Base-by-base conservation (phyloP, 1,140 invertebrate species). In the Platorchestia sp. region DNA sequence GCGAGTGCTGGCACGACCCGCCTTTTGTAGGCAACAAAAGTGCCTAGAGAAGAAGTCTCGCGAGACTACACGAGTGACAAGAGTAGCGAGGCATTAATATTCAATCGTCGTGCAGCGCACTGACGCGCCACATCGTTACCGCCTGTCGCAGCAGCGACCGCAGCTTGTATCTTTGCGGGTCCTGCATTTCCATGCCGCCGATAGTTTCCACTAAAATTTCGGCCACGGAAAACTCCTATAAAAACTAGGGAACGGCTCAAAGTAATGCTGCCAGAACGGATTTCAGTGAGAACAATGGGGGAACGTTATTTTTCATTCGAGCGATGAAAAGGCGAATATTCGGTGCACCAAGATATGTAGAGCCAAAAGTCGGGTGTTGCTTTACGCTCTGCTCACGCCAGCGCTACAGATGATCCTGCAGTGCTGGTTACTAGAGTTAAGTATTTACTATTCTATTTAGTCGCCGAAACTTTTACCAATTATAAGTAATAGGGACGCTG, bases 81-180 rank as follows among this genome's bases (percentile, higher is more conserved):
- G 91, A 93, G 91, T 93, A 47, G 91, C 91, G 91, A 93, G 91
- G 91, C 91, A 93, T 93, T 93, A 93, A 93, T 93, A 93, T 93
- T 93, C 91, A 93, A 93, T 93, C 91, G 91, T 44, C 91, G 91
- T 93, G 45, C 91, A 27, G 91, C 91, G 91, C 91, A 93, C 43
- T 41, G 45, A 93, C 91, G 91, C 91, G 45, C 41, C 91, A 93
- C 91, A 93, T 93, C 91, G 91, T 93, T 93, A 93, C 91, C 91
- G 91, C 91, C 91, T 93, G 91, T 93, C 91, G 91, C 45, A 47
- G 43, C 45, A 47, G 91, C 40, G 91, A 40, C 91, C 91, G 19
- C 43, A 47, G 43, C 91, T 47, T 93, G 91, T 93, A 93, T 93
- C 91, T 93, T 45, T 0, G 45, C 44, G 19, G 27, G 87, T 27